Percentiles rank a stretch among this genome's conserved stretches.
Conservation (phyloP, 2,113 vertebrate genomes). For the Cervus canadensis region DNA sequence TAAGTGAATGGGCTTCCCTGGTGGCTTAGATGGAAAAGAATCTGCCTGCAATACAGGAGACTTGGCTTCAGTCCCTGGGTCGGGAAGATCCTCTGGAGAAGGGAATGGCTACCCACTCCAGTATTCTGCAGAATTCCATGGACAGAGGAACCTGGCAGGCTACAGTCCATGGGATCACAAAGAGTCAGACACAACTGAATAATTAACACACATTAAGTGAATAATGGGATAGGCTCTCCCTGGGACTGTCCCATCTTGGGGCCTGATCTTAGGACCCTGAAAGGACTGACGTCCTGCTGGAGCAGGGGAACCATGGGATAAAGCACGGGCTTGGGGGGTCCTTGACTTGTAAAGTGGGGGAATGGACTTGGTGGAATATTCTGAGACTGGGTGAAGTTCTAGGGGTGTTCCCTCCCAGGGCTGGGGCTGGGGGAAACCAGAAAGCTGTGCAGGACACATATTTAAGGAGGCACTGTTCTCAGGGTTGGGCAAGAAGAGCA, state of each 20-base stretch:
- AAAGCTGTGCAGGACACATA: too few species aligned
- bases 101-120: background rate
- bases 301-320: too few species aligned
- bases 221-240: background rate
- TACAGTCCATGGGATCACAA: background rate
- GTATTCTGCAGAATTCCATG: background rate
- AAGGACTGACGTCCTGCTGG: background rate
- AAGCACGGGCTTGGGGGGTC: background rate
- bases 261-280: background rate
- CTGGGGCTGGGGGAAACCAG: background rate
- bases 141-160: background rate
- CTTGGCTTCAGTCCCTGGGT: background rate
- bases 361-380: background rate
- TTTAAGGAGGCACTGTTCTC: background rate
- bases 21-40: background rate
- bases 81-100: background rate
- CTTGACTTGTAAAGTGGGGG: background rate
- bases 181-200: background rate
- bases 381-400: background rate
- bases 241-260: background rate
- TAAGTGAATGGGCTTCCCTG: background rate
- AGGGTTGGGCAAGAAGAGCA: background rate
- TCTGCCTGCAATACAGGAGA: background rate
- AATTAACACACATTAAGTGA: background rate
- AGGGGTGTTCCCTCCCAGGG: background rate